Evolutionary conservation across 2,797 vertebrate species (phyloP).

Genomic region (Chiloscyllium punctatum): DNA sequence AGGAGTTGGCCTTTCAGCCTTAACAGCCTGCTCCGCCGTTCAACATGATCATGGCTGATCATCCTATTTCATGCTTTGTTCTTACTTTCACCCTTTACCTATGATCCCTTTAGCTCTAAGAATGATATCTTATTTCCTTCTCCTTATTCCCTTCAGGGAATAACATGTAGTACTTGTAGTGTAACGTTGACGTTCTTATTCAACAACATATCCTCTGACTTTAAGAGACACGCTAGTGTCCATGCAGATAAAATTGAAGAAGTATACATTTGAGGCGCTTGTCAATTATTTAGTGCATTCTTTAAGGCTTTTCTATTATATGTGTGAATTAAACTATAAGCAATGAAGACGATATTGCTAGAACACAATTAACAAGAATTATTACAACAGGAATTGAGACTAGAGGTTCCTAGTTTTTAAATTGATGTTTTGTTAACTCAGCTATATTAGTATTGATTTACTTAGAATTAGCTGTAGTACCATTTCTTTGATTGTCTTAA

Average conservation of each 20-base stretch:
- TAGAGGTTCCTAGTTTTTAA: neutral
- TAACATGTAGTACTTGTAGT: neutral
- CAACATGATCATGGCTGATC: too few relatives aligned
- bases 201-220: neutral
- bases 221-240: neutral
- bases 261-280: neutral
- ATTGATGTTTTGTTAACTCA: neutral
- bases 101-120: too few relatives aligned
- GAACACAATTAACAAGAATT: slow-evolving; percentile 8
- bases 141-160: neutral
- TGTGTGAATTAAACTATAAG: neutral
- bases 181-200: neutral
- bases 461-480: neutral
- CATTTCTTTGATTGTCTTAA: neutral
- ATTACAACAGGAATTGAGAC: neutral
- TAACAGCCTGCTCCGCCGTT: too few relatives aligned
- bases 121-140: too few relatives aligned
- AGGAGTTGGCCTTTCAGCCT: too few relatives aligned
- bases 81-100: too few relatives aligned
- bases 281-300: neutral
- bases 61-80: too few relatives aligned
- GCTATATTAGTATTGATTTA: slow-evolving; percentile 5
- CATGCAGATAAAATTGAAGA: neutral
- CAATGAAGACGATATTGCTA: neutral
- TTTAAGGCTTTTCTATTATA: neutral